A percentile compares a stretch with the other conserved stretches of the same genome.
Evolutionary conservation across 2,797 vertebrate genomes (phyloP).

Genomic region (Onychomys leucogaster): DNA sequence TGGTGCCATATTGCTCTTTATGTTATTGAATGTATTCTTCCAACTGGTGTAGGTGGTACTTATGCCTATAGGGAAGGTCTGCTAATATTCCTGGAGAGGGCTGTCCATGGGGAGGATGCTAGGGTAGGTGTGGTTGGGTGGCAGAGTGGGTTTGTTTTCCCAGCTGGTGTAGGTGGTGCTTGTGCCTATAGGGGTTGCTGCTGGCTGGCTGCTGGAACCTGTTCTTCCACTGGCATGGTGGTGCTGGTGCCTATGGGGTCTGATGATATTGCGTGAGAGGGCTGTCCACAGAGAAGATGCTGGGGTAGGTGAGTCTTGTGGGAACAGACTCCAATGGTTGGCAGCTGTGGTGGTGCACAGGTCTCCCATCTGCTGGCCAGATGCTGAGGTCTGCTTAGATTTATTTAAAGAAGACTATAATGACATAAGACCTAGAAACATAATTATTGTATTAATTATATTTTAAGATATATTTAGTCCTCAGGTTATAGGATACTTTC

Average conservation of each 20-base stretch:
- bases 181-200: no score
- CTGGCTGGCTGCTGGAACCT: neutral
- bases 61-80: no score
- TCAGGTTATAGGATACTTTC: conserved; percentile 10
- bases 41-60: no score
- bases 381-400: neutral
- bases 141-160: no score
- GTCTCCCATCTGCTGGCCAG: neutral
- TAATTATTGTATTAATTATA: conserved; percentile 30
- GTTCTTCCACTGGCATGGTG: neutral
- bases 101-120: no score
- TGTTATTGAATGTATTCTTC: neutral
- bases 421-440: neutral
- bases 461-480: neutral
- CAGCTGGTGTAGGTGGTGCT: no score
- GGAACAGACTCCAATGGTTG: neutral
- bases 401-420: conserved; percentile 15
- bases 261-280: neutral
- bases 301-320: neutral
- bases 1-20: neutral
- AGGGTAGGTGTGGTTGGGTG: no score
- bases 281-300: neutral
- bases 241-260: neutral
- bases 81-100: no score
- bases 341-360: neutral